A percentile compares a stretch with the other conserved stretches of the same genome.
Evolutionary conservation across 2,113 vertebrate genomes (phyloP).

Genomic region (Xyliphius kryptos): DNA sequence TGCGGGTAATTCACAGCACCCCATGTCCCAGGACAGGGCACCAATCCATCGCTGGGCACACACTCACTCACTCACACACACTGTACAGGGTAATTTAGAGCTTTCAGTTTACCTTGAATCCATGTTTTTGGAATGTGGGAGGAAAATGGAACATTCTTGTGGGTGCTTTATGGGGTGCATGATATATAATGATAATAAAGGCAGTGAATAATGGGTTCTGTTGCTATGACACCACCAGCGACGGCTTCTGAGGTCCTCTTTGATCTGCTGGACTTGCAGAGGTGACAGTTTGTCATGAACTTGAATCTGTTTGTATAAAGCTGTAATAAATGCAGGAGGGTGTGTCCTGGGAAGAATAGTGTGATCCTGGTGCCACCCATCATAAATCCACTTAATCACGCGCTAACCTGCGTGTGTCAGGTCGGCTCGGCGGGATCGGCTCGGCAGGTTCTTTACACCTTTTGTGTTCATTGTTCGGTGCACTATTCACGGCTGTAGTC

Average conservation of each 20-base stretch:
- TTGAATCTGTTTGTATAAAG: not conserved
- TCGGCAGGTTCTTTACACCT: not conserved
- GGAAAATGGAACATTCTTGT: no score
- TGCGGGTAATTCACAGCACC: constrained; percentile 58
- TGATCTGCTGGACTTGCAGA: not conserved
- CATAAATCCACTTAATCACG: constrained; percentile 16
- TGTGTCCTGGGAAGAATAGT: not conserved
- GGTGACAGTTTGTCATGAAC: not conserved
- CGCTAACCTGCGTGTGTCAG: not conserved
- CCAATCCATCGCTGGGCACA: no score
- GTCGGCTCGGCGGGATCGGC: not conserved
- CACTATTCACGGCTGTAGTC: not conserved
- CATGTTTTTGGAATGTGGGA: no score
- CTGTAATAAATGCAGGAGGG: not conserved
- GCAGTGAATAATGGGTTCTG: no score
- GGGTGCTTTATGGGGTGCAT: no score
- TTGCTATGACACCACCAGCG: no score
- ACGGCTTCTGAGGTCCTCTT: no score
- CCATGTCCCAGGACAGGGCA: no score
- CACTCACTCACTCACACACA: no score
- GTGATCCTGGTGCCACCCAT: not conserved
- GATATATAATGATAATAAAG: no score
- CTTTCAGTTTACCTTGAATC: no score
- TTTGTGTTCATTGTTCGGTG: not conserved
- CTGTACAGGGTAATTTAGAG: no score